Conservation (phyloP, 2,113 vertebrate species). For the Orycteropus afer region DNA sequence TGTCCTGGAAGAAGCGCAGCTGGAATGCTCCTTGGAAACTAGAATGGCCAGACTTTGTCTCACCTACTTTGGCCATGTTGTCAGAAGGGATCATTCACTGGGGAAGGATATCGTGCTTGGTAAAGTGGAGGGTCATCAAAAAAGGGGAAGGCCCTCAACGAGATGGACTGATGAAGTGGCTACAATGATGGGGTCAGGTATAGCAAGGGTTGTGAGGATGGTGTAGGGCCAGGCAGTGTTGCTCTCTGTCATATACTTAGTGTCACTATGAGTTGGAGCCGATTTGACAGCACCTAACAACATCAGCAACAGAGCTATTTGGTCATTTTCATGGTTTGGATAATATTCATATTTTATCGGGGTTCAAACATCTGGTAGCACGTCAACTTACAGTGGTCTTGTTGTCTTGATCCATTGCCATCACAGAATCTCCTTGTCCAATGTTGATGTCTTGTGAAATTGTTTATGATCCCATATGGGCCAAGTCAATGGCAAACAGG, state of each 20-base stretch:
- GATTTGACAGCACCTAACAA: neutral
- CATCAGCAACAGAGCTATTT: neutral
- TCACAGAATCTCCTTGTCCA: neutral
- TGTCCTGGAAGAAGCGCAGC: neutral
- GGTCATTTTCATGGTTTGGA: neutral
- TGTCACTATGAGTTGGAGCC: neutral
- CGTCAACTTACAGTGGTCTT: neutral
- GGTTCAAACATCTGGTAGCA: neutral
- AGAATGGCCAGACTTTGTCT: neutral
- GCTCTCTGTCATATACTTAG: neutral
- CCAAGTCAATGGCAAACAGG: neutral
- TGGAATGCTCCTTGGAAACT: neutral
- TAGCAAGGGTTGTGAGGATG: neutral
- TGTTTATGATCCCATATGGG: neutral
- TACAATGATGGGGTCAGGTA: neutral
- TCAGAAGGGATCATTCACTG: neutral
- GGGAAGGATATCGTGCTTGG: no score
- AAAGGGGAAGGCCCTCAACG: neutral
- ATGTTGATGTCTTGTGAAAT: neutral
- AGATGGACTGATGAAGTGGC: neutral
- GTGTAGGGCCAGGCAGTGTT: neutral
- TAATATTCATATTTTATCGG: neutral
- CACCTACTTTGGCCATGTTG: neutral
- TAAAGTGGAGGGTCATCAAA: neutral
- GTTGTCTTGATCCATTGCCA: neutral